These are phyloP conservation scores for Pelagia noctiluca DNA, from an alignment of 30 jellyfish, hydroid and myxozoan species.

Conservation along the genomic window DNA sequence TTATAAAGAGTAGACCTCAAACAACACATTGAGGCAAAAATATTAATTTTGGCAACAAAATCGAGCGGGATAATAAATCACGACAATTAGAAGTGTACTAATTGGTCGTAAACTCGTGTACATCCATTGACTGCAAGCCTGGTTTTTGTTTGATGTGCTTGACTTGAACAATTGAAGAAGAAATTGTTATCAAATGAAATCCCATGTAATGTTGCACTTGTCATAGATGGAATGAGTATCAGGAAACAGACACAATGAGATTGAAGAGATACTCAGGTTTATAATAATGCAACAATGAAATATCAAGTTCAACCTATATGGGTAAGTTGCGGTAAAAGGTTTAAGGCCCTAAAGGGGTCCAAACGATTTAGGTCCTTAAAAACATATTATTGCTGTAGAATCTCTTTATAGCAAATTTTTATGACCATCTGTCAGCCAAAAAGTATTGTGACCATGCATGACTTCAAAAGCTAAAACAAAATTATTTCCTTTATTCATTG, in stretches of 20 bases:
- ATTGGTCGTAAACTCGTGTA: conserved; percentile 10
- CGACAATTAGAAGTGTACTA: not conserved
- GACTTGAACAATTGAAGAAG: not conserved
- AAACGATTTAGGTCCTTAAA: no score
- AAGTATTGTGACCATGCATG: no score
- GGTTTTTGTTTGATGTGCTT: conserved; percentile 16
- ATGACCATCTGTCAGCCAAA: no score
- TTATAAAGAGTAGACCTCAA: not conserved
- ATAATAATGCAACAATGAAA: no score
- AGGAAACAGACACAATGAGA: conserved; percentile 28
- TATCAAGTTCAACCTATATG: no score
- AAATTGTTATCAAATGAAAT: conserved; percentile 4
- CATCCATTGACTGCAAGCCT: conserved; percentile 33
- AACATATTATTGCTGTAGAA: no score
- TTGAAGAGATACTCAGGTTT: conserved; percentile 13
- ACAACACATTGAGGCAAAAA: not conserved
- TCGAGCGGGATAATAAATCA: not conserved
- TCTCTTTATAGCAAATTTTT: no score
- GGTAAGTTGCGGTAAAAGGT: no score
- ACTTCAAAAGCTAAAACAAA: no score
- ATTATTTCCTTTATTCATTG: no score
- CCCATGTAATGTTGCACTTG: conserved; percentile 25
- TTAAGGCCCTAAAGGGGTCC: no score
- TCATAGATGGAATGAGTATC: conserved; percentile 35
- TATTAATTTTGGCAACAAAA: not conserved